These are phyloP conservation scores for Sus scrofa DNA, from an alignment of 2,113 vertebrate species.

Conservation along the genomic window T2T-Sscrofa CM000820.6:40614001-40614500, in stretches of 20 bases:
- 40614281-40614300: neutral
- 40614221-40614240: neutral
- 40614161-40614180: neutral
- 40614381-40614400: neutral
- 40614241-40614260: neutral
- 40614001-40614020: neutral
- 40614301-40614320: neutral
- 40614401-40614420: neutral
- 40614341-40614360: neutral
- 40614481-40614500: neutral
- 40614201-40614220: neutral
- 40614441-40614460: neutral
- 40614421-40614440: neutral
- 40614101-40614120: neutral
- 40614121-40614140: neutral
- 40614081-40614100: neutral
- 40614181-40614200: rapidly evolving
- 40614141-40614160: neutral
- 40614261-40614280: neutral
- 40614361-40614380: neutral
- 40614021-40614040: neutral
- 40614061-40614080: neutral
- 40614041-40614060: neutral
- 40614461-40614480: neutral
- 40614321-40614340: neutral